Evolutionary conservation across 2,797 vertebrate species (phyloP).

Genomic region (Muraenolepis orangiensis): DNA sequence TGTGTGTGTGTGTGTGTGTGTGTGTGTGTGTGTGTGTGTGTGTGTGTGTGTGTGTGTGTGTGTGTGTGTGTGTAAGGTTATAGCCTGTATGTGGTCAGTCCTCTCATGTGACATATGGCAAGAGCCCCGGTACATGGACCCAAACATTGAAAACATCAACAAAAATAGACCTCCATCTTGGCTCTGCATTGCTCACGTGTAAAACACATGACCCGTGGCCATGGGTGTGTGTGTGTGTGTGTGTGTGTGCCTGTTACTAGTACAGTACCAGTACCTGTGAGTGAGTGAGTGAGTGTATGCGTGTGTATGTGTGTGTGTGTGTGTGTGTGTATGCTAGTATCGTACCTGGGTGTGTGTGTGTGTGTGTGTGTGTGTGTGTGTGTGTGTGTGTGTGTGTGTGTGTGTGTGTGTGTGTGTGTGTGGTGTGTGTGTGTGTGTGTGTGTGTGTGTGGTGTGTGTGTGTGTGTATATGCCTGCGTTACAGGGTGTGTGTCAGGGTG

Average conservation of each 20-base stretch:
- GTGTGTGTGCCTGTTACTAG: background rate
- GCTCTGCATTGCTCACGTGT: slow-evolving; percentile 7
- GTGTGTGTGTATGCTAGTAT: background rate
- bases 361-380: background rate
- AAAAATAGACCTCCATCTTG: slow-evolving; percentile 3
- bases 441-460: background rate
- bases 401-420: slow-evolving; percentile 20
- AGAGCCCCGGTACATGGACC: slow-evolving; percentile 41
- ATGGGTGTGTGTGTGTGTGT: background rate
- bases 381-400: background rate
- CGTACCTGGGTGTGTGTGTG: slow-evolving; percentile 19
- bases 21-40: no score
- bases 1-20: no score
- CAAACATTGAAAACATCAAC: slow-evolving; percentile 29
- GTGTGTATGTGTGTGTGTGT: background rate
- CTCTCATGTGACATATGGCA: slow-evolving; percentile 59
- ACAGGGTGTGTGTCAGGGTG: no score
- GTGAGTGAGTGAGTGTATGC: slow-evolving; percentile 18
- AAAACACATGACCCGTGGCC: background rate
- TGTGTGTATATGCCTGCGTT: slow-evolving; percentile 16
- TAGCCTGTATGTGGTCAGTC: slow-evolving; percentile 48
- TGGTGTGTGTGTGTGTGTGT: background rate
- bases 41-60: no score
- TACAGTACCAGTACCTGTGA: no score
- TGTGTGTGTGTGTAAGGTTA: slow-evolving; percentile 40